Conservation (phyloP, 2,888 invertebrate genomes). For the Acrobasis suavella region DNA sequence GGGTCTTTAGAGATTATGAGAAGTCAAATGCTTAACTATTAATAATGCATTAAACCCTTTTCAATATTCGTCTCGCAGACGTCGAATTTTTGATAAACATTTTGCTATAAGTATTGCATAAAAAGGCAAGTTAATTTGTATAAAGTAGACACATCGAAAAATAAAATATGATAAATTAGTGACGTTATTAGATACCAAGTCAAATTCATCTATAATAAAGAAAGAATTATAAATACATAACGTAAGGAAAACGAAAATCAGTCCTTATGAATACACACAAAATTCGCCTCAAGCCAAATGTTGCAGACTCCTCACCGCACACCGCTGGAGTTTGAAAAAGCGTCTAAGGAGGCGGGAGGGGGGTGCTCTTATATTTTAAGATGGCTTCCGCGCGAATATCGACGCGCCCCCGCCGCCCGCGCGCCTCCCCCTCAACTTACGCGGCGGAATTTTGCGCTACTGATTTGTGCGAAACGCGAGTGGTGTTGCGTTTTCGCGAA, state of each 20-base stretch:
- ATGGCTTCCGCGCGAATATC: constrained; percentile 80
- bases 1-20: too few species aligned
- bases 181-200: too few species aligned
- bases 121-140: too few species aligned
- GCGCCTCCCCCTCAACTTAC: constrained; percentile 39
- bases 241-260: neutral
- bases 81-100: too few species aligned
- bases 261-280: neutral
- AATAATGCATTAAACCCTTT: too few species aligned
- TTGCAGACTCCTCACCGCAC: constrained; percentile 48
- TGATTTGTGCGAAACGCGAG: constrained; percentile 42
- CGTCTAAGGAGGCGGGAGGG: constrained; percentile 71
- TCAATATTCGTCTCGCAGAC: too few species aligned
- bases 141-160: too few species aligned
- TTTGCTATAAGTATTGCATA: too few species aligned
- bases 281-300: constrained; percentile 46
- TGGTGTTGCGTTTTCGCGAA: constrained; percentile 29
- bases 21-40: too few species aligned
- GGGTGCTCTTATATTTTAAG: constrained; percentile 77
- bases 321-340: constrained; percentile 71
- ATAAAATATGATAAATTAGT: too few species aligned
- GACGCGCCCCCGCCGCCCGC: constrained; percentile 62
- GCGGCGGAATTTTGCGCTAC: constrained; percentile 56
- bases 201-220: too few species aligned
- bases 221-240: too few species aligned